phyloP scores from a whole-genome alignment of 2,888 invertebrate species.

The Sthenelais limicola region DNA sequence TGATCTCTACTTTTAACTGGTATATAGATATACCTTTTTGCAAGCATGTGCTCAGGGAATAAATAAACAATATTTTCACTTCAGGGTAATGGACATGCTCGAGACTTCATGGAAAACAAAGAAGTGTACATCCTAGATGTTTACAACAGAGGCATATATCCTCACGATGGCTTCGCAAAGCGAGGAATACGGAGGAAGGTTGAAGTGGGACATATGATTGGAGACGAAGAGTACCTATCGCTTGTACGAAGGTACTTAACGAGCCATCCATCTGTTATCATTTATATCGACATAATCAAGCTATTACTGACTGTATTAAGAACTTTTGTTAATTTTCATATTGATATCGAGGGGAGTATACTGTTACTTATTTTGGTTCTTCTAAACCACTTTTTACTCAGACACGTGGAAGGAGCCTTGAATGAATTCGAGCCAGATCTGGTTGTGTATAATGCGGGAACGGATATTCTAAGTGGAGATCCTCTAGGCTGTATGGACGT shows the following conservation, averaged over 20 bases:
- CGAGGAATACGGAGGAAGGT: slow-evolving; percentile 80
- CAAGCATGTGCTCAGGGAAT: no score
- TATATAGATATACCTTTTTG: no score
- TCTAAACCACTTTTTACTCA: slow-evolving; percentile 69
- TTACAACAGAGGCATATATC: slow-evolving; percentile 87
- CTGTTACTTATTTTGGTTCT: no score
- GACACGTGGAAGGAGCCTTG: slow-evolving; percentile 80
- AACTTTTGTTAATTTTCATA: no score
- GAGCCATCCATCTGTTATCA: no score
- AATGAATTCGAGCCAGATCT: slow-evolving; percentile 82
- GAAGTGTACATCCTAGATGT: slow-evolving; percentile 91
- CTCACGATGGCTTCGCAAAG: slow-evolving; percentile 83
- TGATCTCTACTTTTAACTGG: no score
- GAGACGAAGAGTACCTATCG: slow-evolving; percentile 81
- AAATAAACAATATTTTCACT: no score
- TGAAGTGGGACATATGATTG: slow-evolving; percentile 78
- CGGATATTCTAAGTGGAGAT: slow-evolving; percentile 86
- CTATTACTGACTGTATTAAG: no score
- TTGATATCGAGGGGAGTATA: no score
- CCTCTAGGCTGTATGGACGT: slow-evolving; percentile 83
- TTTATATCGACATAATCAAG: no score
- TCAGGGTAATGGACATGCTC: slow-evolving; percentile 89
- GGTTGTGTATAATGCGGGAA: slow-evolving; percentile 94
- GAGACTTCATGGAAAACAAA: slow-evolving; percentile 81
- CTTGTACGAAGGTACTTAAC: slow-evolving; percentile 75